Percentiles rank a stretch among this genome's conserved stretches.
phyloP scores from a whole-genome alignment of 1,140 invertebrate species.

The Mizuhopecten yessoensis region DNA sequence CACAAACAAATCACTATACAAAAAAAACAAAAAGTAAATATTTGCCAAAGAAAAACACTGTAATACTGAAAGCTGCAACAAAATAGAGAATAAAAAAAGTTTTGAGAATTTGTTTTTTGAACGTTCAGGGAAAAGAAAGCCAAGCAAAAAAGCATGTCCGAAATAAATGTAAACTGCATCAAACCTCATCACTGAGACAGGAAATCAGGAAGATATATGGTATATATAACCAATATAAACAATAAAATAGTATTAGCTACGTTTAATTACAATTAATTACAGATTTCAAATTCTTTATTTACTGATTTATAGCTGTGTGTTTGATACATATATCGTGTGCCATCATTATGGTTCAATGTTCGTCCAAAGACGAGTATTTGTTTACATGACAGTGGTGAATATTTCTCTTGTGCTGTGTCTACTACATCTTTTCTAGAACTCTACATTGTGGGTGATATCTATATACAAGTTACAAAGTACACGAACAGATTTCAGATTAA shows the following conservation, averaged over 20 bases:
- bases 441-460: neutral
- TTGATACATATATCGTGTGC: too few species aligned
- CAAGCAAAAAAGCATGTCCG: neutral
- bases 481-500: neutral
- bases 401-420: neutral
- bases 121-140: neutral
- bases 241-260: too few species aligned
- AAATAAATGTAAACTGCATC: neutral
- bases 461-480: neutral
- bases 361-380: too few species aligned
- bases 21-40: neutral
- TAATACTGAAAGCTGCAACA: neutral
- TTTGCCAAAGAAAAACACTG: neutral
- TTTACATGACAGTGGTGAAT: neutral
- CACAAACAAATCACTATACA: conserved; percentile 26
- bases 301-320: neutral
- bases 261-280: too few species aligned
- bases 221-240: too few species aligned
- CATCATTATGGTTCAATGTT: too few species aligned
- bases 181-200: neutral
- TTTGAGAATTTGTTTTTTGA: neutral
- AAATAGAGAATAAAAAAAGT: neutral
- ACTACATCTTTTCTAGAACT: neutral
- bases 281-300: neutral
- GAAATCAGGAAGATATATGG: too few species aligned